These are phyloP conservation scores for Hoplias malabaricus DNA, from an alignment of 2,113 vertebrate genomes.

Conservation along the genomic window DNA sequence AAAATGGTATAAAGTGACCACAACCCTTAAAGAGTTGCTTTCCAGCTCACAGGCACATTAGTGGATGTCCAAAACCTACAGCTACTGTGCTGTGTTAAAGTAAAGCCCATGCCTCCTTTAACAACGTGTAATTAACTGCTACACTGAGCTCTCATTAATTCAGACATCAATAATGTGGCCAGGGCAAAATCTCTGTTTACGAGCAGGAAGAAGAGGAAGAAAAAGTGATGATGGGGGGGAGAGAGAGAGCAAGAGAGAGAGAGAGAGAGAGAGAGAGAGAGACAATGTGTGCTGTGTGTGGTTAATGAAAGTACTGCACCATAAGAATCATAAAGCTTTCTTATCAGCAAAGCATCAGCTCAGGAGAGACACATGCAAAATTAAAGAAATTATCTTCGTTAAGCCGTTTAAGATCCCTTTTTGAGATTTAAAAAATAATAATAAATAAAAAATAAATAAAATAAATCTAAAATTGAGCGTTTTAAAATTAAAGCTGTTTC, in stretches of 20 bases:
- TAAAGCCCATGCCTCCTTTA: background rate
- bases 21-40: too few species aligned
- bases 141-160: conserved; percentile 63
- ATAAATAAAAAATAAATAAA: too few species aligned
- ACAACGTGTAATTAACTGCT: conserved; percentile 53
- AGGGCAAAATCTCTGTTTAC: conserved; percentile 48
- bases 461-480: too few species aligned
- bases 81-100: background rate
- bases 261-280: conserved; percentile 54
- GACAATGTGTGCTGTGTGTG: conserved; percentile 58
- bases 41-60: background rate
- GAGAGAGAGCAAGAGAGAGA: conserved; percentile 61
- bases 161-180: conserved; percentile 64
- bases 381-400: conserved; percentile 62
- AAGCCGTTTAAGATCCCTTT: conserved; percentile 67
- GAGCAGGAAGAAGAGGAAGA: conserved; percentile 9
- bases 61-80: background rate
- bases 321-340: conserved; percentile 76
- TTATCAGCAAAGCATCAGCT: conserved; percentile 67
- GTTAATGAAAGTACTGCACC: conserved; percentile 73
- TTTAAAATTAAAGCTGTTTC: too few species aligned
- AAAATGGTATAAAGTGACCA: too few species aligned
- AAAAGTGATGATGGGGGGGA: conserved; percentile 53
- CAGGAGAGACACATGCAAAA: conserved; percentile 49
- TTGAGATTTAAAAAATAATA: too few species aligned